Conservation (phyloP, 1,140 invertebrate genomes). For the Myzus persicae region DNA sequence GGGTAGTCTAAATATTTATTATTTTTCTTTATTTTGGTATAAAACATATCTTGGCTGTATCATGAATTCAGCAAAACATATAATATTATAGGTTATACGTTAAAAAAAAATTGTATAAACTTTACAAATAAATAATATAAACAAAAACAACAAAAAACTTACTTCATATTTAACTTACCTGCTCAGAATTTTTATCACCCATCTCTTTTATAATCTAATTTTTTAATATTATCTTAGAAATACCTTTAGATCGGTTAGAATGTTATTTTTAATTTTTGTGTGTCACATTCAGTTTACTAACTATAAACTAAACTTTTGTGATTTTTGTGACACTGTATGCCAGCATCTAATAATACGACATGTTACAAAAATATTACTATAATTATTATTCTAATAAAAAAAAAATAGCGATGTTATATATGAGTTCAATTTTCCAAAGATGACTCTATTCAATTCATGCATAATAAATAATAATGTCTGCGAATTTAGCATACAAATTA, state of each 20-base stretch:
- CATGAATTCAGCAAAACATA: background rate
- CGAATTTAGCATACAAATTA: background rate
- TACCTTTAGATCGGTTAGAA: background rate
- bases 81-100: background rate
- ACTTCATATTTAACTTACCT: background rate
- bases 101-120: no score
- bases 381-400: background rate
- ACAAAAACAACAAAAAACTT: no score
- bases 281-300: background rate
- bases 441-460: background rate
- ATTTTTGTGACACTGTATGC: background rate
- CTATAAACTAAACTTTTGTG: background rate
- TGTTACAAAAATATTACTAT: background rate
- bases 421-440: background rate
- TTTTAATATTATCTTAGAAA: background rate
- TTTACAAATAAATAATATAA: no score
- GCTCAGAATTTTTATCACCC: background rate
- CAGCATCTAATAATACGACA: background rate
- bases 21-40: background rate
- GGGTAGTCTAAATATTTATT: background rate
- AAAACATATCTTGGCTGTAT: background rate
- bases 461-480: conserved; percentile 10
- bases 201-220: background rate
- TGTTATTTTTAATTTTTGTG: background rate
- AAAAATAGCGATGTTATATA: background rate